Conservation (phyloP, 1,140 invertebrate genomes). For the Lysiphlebus fabarum region DNA sequence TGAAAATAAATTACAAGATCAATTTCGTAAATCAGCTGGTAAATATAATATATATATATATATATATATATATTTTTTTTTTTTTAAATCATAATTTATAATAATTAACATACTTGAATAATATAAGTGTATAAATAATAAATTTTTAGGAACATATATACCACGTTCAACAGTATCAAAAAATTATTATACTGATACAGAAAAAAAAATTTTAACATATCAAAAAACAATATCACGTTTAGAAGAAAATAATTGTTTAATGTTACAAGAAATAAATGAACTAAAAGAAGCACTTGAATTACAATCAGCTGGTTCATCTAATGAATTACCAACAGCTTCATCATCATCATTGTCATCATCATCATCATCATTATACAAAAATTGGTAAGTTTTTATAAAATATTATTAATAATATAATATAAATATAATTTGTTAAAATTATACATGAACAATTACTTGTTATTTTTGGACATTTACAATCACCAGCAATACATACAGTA, state of each 20-base stretch:
- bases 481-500: conserved; percentile 40
- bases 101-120: no score
- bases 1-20: conserved; percentile 33
- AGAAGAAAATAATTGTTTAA: conserved; percentile 35
- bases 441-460: no score
- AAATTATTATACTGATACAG: conserved; percentile 26
- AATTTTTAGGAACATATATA: conserved; percentile 29
- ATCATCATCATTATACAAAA: neutral
- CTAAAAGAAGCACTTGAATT: conserved; percentile 29
- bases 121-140: conserved; percentile 1
- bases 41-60: conserved; percentile 19
- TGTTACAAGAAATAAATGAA: conserved; percentile 35
- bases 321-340: conserved; percentile 23
- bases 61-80: neutral
- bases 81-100: no score
- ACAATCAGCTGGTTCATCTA: conserved; percentile 24
- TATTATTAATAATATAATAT: neutral
- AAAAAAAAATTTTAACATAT: conserved; percentile 31
- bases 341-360: conserved; percentile 14
- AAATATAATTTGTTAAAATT: no score
- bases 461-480: conserved; percentile 37
- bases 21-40: conserved; percentile 35
- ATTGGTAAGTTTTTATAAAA: conserved; percentile 17
- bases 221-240: conserved; percentile 34
- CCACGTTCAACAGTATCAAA: conserved; percentile 27